Conservation (phyloP, 2,113 vertebrate species). For the Casuarius casuarius region DNA sequence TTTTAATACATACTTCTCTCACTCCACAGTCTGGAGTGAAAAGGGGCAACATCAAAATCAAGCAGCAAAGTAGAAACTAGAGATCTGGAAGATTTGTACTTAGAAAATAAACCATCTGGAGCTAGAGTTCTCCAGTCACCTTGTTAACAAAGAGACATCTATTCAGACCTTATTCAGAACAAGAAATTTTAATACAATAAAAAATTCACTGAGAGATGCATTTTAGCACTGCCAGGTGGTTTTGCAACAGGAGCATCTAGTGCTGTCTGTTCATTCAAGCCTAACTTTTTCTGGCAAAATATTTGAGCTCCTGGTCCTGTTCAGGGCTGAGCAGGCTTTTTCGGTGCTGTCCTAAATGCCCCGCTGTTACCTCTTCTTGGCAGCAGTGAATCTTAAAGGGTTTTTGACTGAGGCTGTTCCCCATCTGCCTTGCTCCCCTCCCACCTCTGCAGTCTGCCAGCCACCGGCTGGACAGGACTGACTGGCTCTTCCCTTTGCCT, state of each 20-base stretch:
- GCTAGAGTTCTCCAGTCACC: neutral
- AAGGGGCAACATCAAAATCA: neutral
- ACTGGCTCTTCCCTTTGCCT: conserved; percentile 40
- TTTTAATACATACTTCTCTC: neutral
- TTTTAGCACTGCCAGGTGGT: neutral
- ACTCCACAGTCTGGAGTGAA: neutral
- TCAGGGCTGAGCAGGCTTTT: neutral
- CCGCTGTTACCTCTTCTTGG: neutral
- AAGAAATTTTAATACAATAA: neutral
- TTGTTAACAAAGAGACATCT: neutral
- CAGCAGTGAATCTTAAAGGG: neutral
- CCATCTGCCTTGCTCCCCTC: neutral
- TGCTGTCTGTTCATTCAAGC: neutral
- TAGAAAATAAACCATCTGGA: neutral
- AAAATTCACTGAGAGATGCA: neutral
- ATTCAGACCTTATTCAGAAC: neutral
- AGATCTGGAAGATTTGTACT: neutral
- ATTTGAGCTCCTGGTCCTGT: neutral
- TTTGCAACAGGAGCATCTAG: neutral
- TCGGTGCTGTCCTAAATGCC: neutral
- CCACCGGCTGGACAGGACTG: conserved; percentile 33
- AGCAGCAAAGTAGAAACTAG: neutral
- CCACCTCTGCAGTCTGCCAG: conserved; percentile 7
- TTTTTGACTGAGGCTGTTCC: neutral
- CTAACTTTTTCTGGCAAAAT: neutral